These are phyloP conservation scores for Magallana ariakensis DNA, from an alignment of 1,140 invertebrate species.

Conservation along the genomic window DNA sequence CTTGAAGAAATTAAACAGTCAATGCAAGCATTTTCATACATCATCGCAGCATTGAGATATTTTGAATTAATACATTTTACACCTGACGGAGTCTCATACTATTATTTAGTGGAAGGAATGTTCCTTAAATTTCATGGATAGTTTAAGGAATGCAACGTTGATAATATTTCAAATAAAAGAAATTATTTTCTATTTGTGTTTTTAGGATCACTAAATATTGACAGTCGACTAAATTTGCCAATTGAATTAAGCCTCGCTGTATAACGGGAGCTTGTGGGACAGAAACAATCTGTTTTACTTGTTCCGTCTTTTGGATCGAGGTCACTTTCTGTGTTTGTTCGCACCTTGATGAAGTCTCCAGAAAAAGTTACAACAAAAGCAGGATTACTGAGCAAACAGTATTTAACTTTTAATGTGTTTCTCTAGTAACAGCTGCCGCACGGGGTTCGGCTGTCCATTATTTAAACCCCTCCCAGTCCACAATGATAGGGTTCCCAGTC, in stretches of 20 bases:
- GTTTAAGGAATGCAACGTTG: no score
- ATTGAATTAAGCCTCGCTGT: background rate
- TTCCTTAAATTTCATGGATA: no score
- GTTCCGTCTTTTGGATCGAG: background rate
- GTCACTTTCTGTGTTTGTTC: background rate
- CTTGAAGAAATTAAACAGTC: no score
- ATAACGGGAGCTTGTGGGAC: background rate
- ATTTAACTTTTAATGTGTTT: conserved; percentile 36
- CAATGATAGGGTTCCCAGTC: background rate
- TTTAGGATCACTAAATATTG: background rate
- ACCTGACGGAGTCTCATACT: no score
- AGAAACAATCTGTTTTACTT: background rate
- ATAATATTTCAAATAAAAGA: background rate
- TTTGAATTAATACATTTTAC: no score
- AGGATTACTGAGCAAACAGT: conserved; percentile 20
- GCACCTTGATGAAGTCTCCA: conserved; percentile 16
- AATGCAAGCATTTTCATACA: no score
- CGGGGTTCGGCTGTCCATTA: background rate
- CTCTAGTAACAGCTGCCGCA: conserved; percentile 15
- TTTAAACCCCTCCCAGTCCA: background rate
- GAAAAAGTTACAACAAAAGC: background rate
- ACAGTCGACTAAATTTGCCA: background rate
- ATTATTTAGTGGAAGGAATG: no score
- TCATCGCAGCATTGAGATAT: no score
- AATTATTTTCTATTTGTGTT: conserved; percentile 2